These are phyloP conservation scores for Exocentrus adspersus DNA, from an alignment of 2,888 invertebrate species.

Conservation along the genomic window DNA sequence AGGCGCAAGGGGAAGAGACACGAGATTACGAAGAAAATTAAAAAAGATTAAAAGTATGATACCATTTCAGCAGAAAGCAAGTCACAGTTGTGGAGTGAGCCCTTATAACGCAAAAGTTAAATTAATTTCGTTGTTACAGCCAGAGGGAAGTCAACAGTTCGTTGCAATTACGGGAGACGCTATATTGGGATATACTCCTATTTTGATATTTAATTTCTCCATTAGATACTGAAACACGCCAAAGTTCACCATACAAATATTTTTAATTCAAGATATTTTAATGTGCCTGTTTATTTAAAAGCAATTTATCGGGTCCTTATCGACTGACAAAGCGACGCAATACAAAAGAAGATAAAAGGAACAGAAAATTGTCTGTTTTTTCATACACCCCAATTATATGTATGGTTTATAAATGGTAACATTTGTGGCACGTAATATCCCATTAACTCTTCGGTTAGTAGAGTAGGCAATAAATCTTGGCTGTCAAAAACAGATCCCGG, in stretches of 20 bases:
- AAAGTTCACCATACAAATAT: no score
- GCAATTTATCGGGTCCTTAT: no score
- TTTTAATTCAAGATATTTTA: no score
- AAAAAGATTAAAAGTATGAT: conserved; percentile 12
- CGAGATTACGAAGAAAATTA: conserved; percentile 1
- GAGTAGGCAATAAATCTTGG: conserved; percentile 9
- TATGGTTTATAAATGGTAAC: neutral
- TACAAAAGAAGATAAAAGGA: no score
- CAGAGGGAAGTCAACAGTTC: neutral
- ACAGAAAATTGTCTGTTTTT: neutral
- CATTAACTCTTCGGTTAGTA: neutral
- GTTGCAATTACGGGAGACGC: neutral
- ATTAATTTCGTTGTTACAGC: neutral
- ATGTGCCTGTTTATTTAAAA: no score
- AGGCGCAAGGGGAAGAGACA: neutral
- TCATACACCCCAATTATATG: no score
- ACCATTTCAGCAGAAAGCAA: neutral
- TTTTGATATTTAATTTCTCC: no score
- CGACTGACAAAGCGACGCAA: no score
- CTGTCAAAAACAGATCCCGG: conserved; percentile 17
- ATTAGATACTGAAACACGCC: no score
- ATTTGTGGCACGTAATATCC: neutral
- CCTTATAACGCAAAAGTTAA: neutral
- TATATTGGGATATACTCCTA: neutral
- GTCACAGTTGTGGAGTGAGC: neutral